Conservation (phyloP, 1,140 invertebrate species). For the Harlomillsia oculata region DNA sequence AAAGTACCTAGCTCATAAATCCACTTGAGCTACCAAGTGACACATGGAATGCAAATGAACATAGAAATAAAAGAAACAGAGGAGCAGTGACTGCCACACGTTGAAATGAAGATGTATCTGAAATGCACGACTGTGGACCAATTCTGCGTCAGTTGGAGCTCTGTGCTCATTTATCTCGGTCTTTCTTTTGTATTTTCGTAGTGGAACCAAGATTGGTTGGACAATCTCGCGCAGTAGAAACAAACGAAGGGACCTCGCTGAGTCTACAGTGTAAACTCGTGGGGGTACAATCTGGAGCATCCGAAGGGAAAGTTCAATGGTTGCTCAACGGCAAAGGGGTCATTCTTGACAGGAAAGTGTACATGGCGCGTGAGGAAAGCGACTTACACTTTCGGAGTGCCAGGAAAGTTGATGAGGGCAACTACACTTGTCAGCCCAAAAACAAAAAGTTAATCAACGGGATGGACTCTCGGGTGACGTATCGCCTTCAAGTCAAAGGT, state of each 20-base stretch:
- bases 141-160: not conserved
- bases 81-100: too few relatives aligned
- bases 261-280: constrained; percentile 27
- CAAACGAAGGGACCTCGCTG: constrained; percentile 31
- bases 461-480: constrained; percentile 17
- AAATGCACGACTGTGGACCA: too few relatives aligned
- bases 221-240: constrained; percentile 18
- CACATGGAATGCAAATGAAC: too few relatives aligned
- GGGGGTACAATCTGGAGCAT: not conserved
- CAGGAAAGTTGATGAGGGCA: constrained; percentile 17
- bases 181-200: not conserved
- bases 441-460: constrained; percentile 21
- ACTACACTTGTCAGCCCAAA: constrained; percentile 28
- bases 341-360: constrained; percentile 20
- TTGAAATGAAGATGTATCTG: too few relatives aligned
- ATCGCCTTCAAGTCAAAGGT: constrained; percentile 27
- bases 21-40: too few relatives aligned
- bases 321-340: constrained; percentile 23
- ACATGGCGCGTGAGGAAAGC: constrained; percentile 17
- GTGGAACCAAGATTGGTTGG: constrained; percentile 28
- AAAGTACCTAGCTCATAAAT: too few relatives aligned
- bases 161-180: not conserved
- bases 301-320: constrained; percentile 5
- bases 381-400: constrained; percentile 16
- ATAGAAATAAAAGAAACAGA: too few relatives aligned